Base-by-base conservation (phyloP, 1,140 invertebrate genomes). In the Drosophila cardini region DNA sequence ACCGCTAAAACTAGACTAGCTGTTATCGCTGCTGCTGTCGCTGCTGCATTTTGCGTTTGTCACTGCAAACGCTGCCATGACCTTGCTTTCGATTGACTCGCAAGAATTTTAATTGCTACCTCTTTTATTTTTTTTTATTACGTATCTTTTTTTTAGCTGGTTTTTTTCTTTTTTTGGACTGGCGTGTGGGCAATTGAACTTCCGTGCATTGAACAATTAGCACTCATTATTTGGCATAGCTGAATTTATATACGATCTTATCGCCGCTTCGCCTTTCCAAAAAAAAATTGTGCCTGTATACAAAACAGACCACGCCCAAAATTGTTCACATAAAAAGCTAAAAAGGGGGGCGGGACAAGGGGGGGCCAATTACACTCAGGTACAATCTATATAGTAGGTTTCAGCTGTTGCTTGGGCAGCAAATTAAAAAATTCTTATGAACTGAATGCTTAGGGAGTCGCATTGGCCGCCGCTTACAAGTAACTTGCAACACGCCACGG, bases 351-450 rank as follows among this genome's bases (percentile, higher is more conserved):
- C 16, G 53, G 40, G 62, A 45, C 74, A 50, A 21, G 21, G 21
- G 21, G 21, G 21, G 2, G 21, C 4, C 21, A 2, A 5, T 0
- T 4, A 26, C 4, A 26, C 21, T 26, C 21, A n/a, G n/a, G n/a
- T n/a, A n/a, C 26, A 13, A 32, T 32, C 50, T 9, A 55, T 26
- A 26, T 0, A 16, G 1, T 26, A 5, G 18, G 1, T 56, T 4
- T 38, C 4, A 32, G 26, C 18, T 26, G 16, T 21, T 16, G 70
- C 46, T 50, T 67, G 63, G 57, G 57, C 65, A 62, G 63, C 84
- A 86, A 86, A 86, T 86, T 86, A 86, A 86, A 86, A 83, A 86
- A 86, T 86, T 86, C 84, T 87, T 86, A 83, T 57, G 72, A 62
- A 70, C 48, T 38, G 36, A 50, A 42, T 36, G 72, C 72, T 74